phyloP scores from a whole-genome alignment of 2,888 invertebrate genomes.

The Pachydiplax longipennis region DNA sequence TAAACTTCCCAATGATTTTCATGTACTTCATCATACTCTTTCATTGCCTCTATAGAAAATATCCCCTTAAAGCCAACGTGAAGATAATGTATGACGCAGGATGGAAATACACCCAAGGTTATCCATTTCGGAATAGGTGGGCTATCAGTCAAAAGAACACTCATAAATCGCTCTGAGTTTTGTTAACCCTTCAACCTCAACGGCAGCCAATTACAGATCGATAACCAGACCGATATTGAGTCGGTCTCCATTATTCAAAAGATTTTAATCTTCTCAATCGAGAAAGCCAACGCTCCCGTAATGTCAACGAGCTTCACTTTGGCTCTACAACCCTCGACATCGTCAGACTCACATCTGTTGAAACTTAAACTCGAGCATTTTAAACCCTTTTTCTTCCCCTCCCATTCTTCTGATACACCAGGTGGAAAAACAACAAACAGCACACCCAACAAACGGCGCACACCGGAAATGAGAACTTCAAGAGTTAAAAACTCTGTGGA shows the following conservation, averaged over 20 bases:
- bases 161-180: no score
- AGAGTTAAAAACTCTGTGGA: not conserved
- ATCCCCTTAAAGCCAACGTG: no score
- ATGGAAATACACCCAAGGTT: no score
- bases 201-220: not conserved
- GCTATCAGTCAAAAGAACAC: no score
- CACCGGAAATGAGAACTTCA: constrained; percentile 22
- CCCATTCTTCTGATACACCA: not conserved
- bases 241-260: not conserved
- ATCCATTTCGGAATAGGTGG: no score
- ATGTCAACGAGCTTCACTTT: not conserved
- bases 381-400: not conserved
- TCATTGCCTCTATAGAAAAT: no score
- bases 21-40: no score
- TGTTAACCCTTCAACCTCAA: not conserved
- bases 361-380: not conserved
- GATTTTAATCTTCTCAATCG: not conserved
- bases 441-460: constrained; percentile 19
- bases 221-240: not conserved
- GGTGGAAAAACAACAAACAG: constrained; percentile 40
- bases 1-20: no score
- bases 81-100: no score
- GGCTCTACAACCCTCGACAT: not conserved
- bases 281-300: not conserved
- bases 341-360: not conserved